Base-by-base conservation (phyloP, 2,888 invertebrate species). In the Pseudeuparius sepicola region DNA sequence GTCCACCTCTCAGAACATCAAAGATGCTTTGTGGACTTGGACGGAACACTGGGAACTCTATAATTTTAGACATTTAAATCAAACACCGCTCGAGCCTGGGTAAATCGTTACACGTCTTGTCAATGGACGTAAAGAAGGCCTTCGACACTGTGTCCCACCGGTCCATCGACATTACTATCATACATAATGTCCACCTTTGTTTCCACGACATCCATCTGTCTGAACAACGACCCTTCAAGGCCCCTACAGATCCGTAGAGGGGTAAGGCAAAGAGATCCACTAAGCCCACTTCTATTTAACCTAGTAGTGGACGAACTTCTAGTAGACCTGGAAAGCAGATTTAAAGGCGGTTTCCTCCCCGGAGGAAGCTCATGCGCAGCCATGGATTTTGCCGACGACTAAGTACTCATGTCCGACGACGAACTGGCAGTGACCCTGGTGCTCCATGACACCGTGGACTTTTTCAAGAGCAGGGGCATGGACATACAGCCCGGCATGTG, bases 1-100 rank as follows among this genome's bases (percentile, higher is more conserved):
- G 17, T 37, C 6, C 3, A 11, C 1, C 36, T 52, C 10, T 33
- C 46, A 35, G 28, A 16, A 1, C 15, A 46, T 6, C 56, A 57
- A 40, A 24, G 53, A 2, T 53, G 54, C 1, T 56, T 58, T 26
- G 37, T 47, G n/a, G 41, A 50, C 24, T 46, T 49, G 2, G 61
- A 61, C 36, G 61, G 61, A 7, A 53, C 53, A 3, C 42, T 60
- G 7, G 54, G 56, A 61, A 61, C 31, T 40, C 51, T 13, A 37
- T 54, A 2, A 32, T 52, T 1, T 35, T 58, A 4, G 43, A 56
- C 44, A 36, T 46, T 40, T 43, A 40, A 26, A 14, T 39, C 11
- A 31, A 32, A 2, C 23, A 10, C 9, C 24, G 30, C 1, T 37
- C 24, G 12, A 40, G n/a, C n/a, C n/a, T n/a, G n/a, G n/a, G n/a